Evolutionary conservation across 2,113 vertebrate genomes (phyloP), one percentile per base, ranked within the genome.

Genomic region (Chlorodrepanis virens): DNA sequence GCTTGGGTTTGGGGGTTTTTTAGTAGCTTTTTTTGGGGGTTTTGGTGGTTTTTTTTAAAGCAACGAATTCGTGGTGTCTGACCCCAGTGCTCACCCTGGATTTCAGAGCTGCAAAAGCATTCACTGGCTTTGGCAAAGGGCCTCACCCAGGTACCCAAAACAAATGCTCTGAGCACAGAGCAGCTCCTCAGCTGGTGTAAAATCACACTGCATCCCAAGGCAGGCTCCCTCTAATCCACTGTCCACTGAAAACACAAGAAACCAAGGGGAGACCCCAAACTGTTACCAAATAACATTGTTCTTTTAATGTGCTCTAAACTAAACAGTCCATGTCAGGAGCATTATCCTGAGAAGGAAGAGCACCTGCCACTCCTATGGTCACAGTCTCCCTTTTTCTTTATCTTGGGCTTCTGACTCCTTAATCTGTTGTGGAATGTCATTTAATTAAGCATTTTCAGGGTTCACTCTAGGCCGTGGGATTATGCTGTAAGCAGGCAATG

Each of bases 361-460:
- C 90, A 95, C 90, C 94, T 96, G 93, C 85, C 69, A 71, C 40
- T 92, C 90, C 68, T 89, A 5, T 29, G 40, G 90, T 35, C 85
- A 87, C 81, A 93, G 52, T 75, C 88, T 92, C 93, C n/a, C 35
- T 83, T 91, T 89, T 79, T 35, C 75, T 96, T 95, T 93, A 93
- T 96, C 90, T 90, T 61, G 53, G 80, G 88, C 83, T 96, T 94
- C 96, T 93, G 96, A 96, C 92, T 96, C 93, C 67, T 93, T 96
- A 96, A 97, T 96, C 96, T 96, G 93, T 90, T 93, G 93, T 89
- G 96, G 94, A 96, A 96, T 96, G 95, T 90, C 95, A 96, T 94
- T 96, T 97, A 97, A 97, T 96, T 96, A 96, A 96, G 96, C 88
- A 93, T 95, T 96, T 97, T 90, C 94, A 94, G 90, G 69, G 95